Evolutionary conservation across 1,140 invertebrate species (phyloP).

Genomic region (Eumaeus atala): DNA sequence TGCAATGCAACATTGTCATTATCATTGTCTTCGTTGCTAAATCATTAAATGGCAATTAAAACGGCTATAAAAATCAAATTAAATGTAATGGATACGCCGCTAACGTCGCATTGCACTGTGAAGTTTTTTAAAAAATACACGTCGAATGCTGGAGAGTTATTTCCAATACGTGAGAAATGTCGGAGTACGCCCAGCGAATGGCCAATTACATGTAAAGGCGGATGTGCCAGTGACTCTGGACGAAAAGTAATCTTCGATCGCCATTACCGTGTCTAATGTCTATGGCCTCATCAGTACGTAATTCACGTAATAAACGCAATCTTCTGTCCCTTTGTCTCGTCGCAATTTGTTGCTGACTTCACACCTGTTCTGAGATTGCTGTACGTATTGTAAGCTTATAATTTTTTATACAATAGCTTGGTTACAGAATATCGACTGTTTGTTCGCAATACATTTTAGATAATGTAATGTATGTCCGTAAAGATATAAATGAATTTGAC

Average conservation of each 20-base stretch:
- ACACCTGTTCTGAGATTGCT: not conserved
- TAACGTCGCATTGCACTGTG: no score
- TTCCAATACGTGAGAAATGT: conserved; percentile 43
- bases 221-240: conserved; percentile 47
- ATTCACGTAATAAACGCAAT: conserved; percentile 58
- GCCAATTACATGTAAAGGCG: conserved; percentile 55
- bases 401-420: no score
- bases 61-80: no score
- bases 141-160: conserved; percentile 16
- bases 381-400: not conserved
- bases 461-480: no score
- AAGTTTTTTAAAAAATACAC: no score
- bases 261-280: conserved; percentile 45
- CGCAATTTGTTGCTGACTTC: conserved; percentile 12
- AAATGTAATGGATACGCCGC: no score
- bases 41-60: no score
- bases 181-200: conserved; percentile 42
- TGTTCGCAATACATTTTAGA: no score
- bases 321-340: conserved; percentile 24
- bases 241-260: conserved; percentile 52
- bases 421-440: no score
- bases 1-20: no score
- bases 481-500: no score
- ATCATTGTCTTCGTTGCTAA: no score
- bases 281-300: conserved; percentile 43